Evolutionary conservation across 1,140 invertebrate species (phyloP).

Genomic region (Megalopta genalis): DNA sequence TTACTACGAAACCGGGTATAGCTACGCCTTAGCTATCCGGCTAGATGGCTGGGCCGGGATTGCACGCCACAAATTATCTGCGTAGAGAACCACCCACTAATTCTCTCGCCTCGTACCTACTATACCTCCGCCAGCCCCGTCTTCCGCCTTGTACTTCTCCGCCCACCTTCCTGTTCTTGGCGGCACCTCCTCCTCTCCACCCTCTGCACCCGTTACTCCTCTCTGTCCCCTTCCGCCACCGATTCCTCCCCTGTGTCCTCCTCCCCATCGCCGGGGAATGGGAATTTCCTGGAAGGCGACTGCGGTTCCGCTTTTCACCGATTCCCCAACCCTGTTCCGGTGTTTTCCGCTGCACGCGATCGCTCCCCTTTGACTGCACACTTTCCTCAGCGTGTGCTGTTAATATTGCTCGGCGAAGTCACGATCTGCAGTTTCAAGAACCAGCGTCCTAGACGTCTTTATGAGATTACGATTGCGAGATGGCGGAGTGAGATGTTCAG

Average conservation of each 20-base stretch:
- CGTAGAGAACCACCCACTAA: constrained; percentile 58
- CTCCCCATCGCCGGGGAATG: neutral
- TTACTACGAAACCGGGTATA: constrained; percentile 57
- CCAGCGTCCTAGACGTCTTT: neutral
- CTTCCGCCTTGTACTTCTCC: constrained; percentile 39
- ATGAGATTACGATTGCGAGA: no score
- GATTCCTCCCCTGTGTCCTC: no score
- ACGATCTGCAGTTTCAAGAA: neutral
- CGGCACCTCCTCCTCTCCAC: neutral
- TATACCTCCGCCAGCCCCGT: neutral
- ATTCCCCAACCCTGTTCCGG: neutral
- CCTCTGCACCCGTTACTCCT: no score
- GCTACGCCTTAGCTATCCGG: constrained; percentile 55
- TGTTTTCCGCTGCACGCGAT: neutral
- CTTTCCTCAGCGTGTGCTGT: no score
- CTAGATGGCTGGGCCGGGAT: constrained; percentile 50
- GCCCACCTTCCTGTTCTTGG: constrained; percentile 29
- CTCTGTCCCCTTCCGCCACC: no score
- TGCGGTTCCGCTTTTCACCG: neutral
- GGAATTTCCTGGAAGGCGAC: neutral
- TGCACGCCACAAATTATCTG: constrained; percentile 67
- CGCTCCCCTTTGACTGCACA: neutral
- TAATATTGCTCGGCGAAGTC: no score
- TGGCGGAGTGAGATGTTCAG: no score
- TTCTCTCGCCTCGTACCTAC: constrained; percentile 44